Conservation (phyloP, 2,888 invertebrate genomes). For the Cheiracanthium punctorium region DNA sequence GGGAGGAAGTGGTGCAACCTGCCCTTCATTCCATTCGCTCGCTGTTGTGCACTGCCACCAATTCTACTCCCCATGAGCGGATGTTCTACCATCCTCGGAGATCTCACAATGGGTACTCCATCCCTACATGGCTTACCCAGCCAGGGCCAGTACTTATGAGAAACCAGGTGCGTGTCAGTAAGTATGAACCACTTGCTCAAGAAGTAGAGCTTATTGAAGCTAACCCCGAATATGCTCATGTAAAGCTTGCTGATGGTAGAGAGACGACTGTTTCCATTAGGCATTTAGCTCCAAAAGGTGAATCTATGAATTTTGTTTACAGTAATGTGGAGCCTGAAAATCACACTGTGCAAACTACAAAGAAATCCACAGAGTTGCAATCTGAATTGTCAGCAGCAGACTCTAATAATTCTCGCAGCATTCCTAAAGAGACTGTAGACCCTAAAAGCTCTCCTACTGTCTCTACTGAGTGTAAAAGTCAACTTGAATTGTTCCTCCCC, state of each 20-base stretch:
- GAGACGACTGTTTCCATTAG: conserved; percentile 24
- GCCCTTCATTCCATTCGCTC: conserved; percentile 70
- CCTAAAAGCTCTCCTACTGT: too few relatives aligned
- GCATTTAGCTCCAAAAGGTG: background rate
- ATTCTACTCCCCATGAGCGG: conserved; percentile 51
- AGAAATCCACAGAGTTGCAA: too few relatives aligned
- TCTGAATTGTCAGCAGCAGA: too few relatives aligned
- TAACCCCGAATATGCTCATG: conserved; percentile 28
- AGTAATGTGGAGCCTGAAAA: too few relatives aligned
- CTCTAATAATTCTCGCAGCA: too few relatives aligned
- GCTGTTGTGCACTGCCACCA: conserved; percentile 56
- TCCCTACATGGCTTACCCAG: conserved; percentile 38
- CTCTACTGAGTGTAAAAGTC: too few relatives aligned
- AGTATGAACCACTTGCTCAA: too few relatives aligned
- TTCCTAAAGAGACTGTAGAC: too few relatives aligned
- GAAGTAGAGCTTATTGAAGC: conserved; percentile 30
- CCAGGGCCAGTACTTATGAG: conserved; percentile 7
- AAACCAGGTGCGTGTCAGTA: too few relatives aligned
- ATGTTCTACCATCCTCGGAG: conserved; percentile 43
- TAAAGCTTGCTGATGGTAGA: conserved; percentile 6
- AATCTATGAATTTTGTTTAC: too few relatives aligned
- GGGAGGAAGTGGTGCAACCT: conserved; percentile 29
- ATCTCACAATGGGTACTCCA: conserved; percentile 37
- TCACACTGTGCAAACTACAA: too few relatives aligned
- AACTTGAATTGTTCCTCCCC: too few relatives aligned